These are phyloP conservation scores for Tetragonisca angustula DNA, from an alignment of 2,888 invertebrate genomes.

Conservation along the genomic window DNA sequence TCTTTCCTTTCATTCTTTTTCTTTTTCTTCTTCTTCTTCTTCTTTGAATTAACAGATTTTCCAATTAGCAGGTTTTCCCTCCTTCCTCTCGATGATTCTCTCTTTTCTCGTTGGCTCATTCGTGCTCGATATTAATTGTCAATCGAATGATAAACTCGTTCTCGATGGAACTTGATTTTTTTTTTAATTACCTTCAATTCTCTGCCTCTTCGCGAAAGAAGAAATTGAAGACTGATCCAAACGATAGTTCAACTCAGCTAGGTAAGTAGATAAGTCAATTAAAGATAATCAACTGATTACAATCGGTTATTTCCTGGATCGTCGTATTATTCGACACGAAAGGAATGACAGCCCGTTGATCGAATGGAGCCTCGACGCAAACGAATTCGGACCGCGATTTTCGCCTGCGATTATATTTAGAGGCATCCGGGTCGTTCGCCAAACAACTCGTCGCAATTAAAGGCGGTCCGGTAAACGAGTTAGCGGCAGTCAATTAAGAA, in stretches of 20 bases:
- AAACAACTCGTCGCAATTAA: constrained; percentile 22
- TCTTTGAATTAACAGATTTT: not conserved
- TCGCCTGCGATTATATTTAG: constrained; percentile 25
- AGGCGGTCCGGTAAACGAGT: constrained; percentile 20
- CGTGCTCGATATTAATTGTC: not conserved
- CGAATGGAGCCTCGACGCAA: not conserved
- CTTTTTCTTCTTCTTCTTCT: too few species aligned
- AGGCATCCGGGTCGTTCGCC: not conserved
- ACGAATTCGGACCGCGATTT: not conserved
- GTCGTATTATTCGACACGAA: not conserved
- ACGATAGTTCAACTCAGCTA: not conserved
- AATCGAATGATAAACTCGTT: not conserved
- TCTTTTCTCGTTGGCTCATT: not conserved
- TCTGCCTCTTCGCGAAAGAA: not conserved
- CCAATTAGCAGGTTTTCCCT: not conserved
- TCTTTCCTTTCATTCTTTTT: too few species aligned
- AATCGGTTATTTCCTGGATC: not conserved
- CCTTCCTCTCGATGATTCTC: not conserved
- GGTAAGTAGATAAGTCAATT: too few species aligned
- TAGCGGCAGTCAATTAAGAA: constrained; percentile 37
- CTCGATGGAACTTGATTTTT: not conserved
- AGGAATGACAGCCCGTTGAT: constrained; percentile 4
- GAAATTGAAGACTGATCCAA: too few species aligned
- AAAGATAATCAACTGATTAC: not conserved
- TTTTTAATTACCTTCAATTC: not conserved